Evolutionary conservation across 2,888 invertebrate species (phyloP), one percentile per base, ranked within the genome.

Genomic region (Dione vanillae): DNA sequence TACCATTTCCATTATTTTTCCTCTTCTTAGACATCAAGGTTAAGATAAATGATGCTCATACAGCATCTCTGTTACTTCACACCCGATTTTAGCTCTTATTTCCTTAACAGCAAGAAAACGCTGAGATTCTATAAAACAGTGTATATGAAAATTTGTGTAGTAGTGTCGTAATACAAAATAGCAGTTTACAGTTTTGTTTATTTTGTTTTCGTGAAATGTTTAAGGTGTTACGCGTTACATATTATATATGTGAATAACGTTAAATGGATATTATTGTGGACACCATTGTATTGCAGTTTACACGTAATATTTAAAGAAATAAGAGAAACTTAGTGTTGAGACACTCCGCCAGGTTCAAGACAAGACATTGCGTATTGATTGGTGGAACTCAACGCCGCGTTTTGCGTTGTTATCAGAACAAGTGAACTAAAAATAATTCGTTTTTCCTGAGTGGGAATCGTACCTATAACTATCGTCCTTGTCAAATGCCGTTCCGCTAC

Each of bases 11-110:
- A 40, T n/a, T 1, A 9, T 12, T 47, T 10, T 45, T 12, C 14
- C 47, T 47, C 0, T 37, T 64, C 64, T 64, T 20, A 14, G 52
- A 20, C n/a, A 54, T 62, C 37, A 54, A 54, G 64, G 62, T 64
- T 72, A 70, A 67, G 72, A 72, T 66, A 70, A 72, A 72, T 70
- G 72, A 72, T 65, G 59, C 65, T 67, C 70, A 65, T 72, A 49
- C 51, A 70, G 20, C 67, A 62, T 69, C 56, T 66, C 56, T 37
- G 56, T 61, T 20, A 27, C 45, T 58, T 12, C 14, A 47, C 66
- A 66, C n/a, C 19, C 66, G 19, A 72, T 59, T 70, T 67, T 59
- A 37, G 37, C 11, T 43, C 51, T 51, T 72, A 70, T 72, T 52
- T 1, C 1, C 27, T 40, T 5, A 0, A 1, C 0, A 41, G 40